phyloP scores from a whole-genome alignment of 2,113 vertebrate species.

The Phainopepla nitens region DNA sequence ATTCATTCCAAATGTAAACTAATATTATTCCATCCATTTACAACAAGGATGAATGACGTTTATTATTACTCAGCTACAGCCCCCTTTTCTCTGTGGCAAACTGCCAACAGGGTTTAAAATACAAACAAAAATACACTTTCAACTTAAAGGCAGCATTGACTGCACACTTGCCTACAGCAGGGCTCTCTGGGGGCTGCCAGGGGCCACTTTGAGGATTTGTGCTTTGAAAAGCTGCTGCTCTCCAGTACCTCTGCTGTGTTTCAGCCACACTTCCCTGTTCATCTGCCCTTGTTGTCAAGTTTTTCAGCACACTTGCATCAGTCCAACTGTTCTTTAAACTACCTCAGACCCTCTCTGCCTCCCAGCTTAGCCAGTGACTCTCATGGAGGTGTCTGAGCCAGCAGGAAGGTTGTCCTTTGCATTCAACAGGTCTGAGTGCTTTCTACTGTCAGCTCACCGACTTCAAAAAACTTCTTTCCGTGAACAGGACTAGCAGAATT shows the following conservation, averaged over 20 bases:
- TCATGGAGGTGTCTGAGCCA: accelerated
- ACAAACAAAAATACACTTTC: not conserved
- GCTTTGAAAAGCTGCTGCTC: not conserved
- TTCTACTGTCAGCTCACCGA: not conserved
- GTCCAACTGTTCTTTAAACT: not conserved
- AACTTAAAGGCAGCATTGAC: not conserved
- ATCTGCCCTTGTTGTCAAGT: not conserved
- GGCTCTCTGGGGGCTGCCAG: not conserved
- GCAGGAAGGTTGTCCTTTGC: not conserved
- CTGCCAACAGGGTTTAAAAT: not conserved
- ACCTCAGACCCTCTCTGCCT: not conserved
- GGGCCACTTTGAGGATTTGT: not conserved
- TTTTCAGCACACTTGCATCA: not conserved
- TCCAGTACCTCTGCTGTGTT: not conserved
- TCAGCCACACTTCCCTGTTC: not conserved
- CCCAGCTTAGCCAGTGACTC: not conserved
- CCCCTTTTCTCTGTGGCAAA: not conserved
- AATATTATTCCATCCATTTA: not conserved
- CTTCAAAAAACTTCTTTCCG: not conserved
- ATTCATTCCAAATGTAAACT: not conserved
- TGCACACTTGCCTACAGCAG: not conserved
- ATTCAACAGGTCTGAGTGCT: not conserved
- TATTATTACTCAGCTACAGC: not conserved
- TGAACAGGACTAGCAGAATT: not conserved
- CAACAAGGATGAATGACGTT: slow-evolving; percentile 30